Evolutionary conservation across 1,140 invertebrate genomes (phyloP).

Genomic region (Caenorhabditis tropicalis): DNA sequence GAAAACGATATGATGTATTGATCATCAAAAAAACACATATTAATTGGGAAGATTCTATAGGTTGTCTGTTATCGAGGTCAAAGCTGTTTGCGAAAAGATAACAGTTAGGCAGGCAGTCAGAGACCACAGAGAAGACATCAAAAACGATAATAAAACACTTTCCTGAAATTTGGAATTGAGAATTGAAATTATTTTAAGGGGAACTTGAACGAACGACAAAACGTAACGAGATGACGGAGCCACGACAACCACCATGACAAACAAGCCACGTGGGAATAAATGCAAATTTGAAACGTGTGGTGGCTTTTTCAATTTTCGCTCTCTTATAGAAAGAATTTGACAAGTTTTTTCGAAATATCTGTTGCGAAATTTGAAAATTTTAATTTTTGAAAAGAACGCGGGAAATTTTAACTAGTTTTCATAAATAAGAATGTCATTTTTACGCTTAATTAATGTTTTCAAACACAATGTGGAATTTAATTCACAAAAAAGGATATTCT

Average conservation of each 20-base stretch:
- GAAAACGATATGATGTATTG: not conserved
- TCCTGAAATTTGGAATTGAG: not conserved
- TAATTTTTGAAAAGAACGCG: not conserved
- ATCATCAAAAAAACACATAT: not conserved
- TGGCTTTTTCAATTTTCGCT: too few species aligned
- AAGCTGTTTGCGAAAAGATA: not conserved
- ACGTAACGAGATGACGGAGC: too few species aligned
- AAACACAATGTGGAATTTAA: not conserved
- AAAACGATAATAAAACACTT: not conserved
- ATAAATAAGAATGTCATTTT: too few species aligned
- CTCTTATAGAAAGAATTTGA: too few species aligned
- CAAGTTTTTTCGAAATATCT: too few species aligned
- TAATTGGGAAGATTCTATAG: not conserved
- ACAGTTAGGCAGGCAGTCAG: not conserved
- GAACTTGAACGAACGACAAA: not conserved
- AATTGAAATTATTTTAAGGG: not conserved
- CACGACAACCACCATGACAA: not conserved
- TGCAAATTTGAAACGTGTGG: not conserved
- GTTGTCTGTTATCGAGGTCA: conserved; percentile 14
- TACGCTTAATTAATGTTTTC: too few species aligned
- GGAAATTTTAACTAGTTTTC: not conserved
- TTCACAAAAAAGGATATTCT: not conserved
- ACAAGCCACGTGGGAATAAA: not conserved
- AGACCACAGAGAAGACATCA: not conserved
- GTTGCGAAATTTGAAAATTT: too few species aligned